Evolutionary conservation across 2,113 vertebrate genomes (phyloP).

Genomic region (Psammodynastes pulverulentus): DNA sequence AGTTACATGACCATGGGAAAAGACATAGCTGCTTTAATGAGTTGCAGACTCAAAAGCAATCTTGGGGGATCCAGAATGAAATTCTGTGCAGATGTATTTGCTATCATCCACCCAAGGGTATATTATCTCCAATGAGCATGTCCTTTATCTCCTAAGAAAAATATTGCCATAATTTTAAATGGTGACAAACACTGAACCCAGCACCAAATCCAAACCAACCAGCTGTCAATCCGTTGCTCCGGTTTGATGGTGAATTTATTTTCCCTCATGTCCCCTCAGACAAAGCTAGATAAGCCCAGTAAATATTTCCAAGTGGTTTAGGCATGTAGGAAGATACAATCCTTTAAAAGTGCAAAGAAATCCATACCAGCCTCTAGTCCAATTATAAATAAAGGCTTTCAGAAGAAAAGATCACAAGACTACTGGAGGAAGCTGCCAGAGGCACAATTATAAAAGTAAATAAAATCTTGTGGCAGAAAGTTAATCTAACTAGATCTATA

Average conservation of each 20-base stretch:
- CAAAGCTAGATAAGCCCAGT: background rate
- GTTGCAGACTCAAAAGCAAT: background rate
- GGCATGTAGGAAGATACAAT: background rate
- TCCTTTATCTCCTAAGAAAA: background rate
- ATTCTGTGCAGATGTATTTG: background rate
- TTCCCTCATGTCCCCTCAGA: background rate
- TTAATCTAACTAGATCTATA: background rate
- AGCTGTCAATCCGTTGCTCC: background rate
- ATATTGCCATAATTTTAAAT: background rate
- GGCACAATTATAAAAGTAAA: background rate
- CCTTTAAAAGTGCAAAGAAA: background rate
- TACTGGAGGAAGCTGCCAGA: background rate
- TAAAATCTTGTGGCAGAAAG: background rate
- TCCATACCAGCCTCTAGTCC: background rate
- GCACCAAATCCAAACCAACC: background rate
- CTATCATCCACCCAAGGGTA: background rate
- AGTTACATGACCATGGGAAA: background rate
- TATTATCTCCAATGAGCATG: background rate
- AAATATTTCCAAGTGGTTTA: background rate
- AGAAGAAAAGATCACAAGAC: background rate
- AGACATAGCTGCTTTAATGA: background rate
- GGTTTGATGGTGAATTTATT: background rate
- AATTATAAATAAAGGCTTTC: background rate
- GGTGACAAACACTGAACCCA: background rate
- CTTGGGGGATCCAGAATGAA: background rate